phyloP scores from a whole-genome alignment of 2,888 invertebrate genomes.

The Volucella inanis region DNA sequence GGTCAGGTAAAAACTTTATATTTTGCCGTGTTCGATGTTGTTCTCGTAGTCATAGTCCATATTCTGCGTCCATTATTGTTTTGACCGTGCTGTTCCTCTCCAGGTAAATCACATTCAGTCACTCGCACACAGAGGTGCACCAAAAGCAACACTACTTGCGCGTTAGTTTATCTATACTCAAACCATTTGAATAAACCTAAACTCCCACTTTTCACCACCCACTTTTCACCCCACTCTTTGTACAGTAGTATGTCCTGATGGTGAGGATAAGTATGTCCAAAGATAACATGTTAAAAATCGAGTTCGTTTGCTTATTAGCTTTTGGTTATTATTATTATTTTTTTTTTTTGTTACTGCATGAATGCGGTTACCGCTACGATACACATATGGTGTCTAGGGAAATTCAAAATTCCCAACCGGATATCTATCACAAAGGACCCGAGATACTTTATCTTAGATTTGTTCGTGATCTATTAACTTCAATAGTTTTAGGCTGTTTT shows the following conservation, averaged over 20 bases:
- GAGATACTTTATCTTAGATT: neutral
- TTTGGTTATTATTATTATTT: conserved; percentile 9
- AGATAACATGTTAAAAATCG: conserved; percentile 57
- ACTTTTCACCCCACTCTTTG: neutral
- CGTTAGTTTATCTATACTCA: conserved; percentile 1
- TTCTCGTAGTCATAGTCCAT: conserved; percentile 4
- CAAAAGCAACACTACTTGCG: conserved; percentile 35
- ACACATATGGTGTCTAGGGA: conserved; percentile 7
- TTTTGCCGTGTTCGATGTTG: conserved; percentile 32
- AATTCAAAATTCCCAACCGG: conserved; percentile 4
- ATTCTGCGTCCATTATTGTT: conserved; percentile 11
- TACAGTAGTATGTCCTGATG: conserved; percentile 48
- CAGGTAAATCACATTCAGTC: conserved; percentile 37
- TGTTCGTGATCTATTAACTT: neutral
- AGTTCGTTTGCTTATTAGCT: conserved; percentile 44
- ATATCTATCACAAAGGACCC: conserved; percentile 4
- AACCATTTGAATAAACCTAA: neutral
- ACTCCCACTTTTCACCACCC: neutral
- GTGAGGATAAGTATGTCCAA: conserved; percentile 47
- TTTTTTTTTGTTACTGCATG: conserved; percentile 15
- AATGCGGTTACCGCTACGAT: neutral
- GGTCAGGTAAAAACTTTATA: conserved; percentile 63
- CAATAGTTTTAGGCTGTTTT: neutral
- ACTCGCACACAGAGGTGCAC: conserved; percentile 59
- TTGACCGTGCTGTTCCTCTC: conserved; percentile 43